Base-by-base conservation (phyloP, 2,888 invertebrate genomes). In the Fragum whitleyi region DNA sequence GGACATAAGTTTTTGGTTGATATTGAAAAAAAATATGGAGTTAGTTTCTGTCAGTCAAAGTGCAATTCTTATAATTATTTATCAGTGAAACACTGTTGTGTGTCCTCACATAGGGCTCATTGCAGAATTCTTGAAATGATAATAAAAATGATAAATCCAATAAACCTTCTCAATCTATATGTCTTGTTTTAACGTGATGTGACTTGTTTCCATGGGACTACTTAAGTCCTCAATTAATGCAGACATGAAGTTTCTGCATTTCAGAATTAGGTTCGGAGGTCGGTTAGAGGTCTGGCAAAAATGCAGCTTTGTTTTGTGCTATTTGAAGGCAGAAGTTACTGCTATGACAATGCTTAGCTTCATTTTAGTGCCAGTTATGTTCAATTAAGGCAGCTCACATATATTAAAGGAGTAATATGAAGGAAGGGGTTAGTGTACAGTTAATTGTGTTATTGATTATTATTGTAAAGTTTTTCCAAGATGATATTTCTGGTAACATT, bases 311-410 rank as follows among this genome's bases (percentile, higher is more conserved):
- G 42, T 32, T 28, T 28, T 26, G 28, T n/a, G 32, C 32, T 36
- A 6, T 36, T 36, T 36, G 9, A 9, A 9, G 9, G 32, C 9
- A 6, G 5, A 36, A 36, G 32, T 36, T 36, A 36, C 32, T 9
- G 3, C 2, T 28, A 14, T 26, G 3, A 36, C 21, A 61, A 21
- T 36, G 47, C 28, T 42, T 19, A 9, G 28, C 42, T 70, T 21
- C 72, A 72, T 23, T 72, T 36, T 29, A 23, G 42, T 39, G 77
- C 59, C 81, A 74, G 67, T 47, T 76, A 74, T 81, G 77, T 77
- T 81, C 65, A 74, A 71, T 51, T 67, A 55, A 74, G 81, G 81
- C 81, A 81, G 81, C 81, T 81, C 77, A 81, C 80, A 57, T 69
- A 26, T 42, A 32, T 62, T 69, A 19, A 77, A 53, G 76, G 80